phyloP scores from a whole-genome alignment of 2,797 vertebrate species.

The Typhlichthys subterraneus region DNA sequence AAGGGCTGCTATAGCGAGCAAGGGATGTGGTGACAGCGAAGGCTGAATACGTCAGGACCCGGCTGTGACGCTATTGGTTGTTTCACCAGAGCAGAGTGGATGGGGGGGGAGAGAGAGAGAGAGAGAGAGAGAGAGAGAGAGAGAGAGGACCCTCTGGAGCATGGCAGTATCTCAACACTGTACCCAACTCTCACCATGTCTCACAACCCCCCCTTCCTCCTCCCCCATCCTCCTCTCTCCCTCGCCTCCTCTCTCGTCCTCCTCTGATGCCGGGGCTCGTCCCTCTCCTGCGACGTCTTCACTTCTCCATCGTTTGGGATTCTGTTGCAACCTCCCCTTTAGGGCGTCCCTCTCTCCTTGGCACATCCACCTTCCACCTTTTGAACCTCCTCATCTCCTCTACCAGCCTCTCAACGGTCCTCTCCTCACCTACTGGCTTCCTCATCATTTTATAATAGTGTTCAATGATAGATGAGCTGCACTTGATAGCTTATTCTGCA shows the following conservation, averaged over 20 bases:
- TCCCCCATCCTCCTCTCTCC: neutral
- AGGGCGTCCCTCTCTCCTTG: conserved; percentile 52
- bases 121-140: conserved; percentile 2
- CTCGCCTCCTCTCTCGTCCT: conserved; percentile 3
- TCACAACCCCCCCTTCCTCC: neutral
- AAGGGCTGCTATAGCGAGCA: neutral
- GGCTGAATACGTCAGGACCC: conserved; percentile 36
- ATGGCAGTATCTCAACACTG: conserved; percentile 1
- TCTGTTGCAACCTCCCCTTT: conserved; percentile 29
- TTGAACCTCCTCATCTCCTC: conserved; percentile 51
- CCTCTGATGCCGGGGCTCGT: conserved; percentile 17
- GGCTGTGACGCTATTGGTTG: conserved; percentile 37
- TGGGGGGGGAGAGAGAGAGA: neutral
- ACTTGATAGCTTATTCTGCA: conserved; percentile 59
- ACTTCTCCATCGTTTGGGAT: conserved; percentile 16
- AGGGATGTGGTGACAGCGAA: neutral
- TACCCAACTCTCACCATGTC: conserved; percentile 14
- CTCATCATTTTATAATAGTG: conserved; percentile 71
- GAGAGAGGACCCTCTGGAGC: conserved; percentile 13
- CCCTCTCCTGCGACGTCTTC: conserved; percentile 31
- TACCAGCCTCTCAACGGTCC: conserved; percentile 43
- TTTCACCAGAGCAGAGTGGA: conserved; percentile 25
- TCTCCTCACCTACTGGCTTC: conserved; percentile 46
- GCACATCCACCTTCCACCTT: conserved; percentile 67
- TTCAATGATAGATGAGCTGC: conserved; percentile 75